Evolutionary conservation across 2,797 vertebrate genomes (phyloP).

Genomic region (Typhlichthys eigenmanni): DNA sequence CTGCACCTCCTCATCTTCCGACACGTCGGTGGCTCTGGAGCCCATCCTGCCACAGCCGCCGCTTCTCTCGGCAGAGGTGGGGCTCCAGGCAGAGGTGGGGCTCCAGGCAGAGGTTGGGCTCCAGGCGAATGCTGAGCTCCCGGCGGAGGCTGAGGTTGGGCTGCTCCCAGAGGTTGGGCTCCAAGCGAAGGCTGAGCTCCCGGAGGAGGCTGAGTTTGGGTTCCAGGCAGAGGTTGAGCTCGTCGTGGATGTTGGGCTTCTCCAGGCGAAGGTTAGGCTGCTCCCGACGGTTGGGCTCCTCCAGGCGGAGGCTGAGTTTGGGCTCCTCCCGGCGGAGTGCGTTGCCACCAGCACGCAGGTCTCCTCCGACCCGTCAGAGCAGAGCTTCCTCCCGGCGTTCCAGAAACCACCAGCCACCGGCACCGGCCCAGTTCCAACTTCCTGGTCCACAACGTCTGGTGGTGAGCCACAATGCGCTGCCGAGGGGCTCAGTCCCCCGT

Average conservation of each 20-base stretch:
- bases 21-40: conserved; percentile 12
- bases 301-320: background rate
- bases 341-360: conserved; percentile 24
- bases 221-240: no score
- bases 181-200: no score
- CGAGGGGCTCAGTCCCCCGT: background rate
- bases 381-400: conserved; percentile 43
- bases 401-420: conserved; percentile 37
- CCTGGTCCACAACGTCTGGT: background rate
- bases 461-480: background rate
- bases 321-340: rapidly evolving
- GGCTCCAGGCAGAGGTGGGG: rapidly evolving
- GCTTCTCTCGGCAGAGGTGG: background rate
- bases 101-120: background rate
- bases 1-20: conserved; percentile 19
- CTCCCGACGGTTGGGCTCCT: no score
- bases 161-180: no score
- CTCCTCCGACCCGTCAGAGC: background rate
- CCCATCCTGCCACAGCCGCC: rapidly evolving
- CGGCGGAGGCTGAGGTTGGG: rapidly evolving
- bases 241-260: no score
- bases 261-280: no score
- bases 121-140: no score
- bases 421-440: background rate
- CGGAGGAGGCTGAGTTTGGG: no score